Percentiles rank a stretch among this genome's conserved stretches.
phyloP scores from a whole-genome alignment of 2,113 vertebrate genomes.

The Epinephelus cyanopodus region DNA sequence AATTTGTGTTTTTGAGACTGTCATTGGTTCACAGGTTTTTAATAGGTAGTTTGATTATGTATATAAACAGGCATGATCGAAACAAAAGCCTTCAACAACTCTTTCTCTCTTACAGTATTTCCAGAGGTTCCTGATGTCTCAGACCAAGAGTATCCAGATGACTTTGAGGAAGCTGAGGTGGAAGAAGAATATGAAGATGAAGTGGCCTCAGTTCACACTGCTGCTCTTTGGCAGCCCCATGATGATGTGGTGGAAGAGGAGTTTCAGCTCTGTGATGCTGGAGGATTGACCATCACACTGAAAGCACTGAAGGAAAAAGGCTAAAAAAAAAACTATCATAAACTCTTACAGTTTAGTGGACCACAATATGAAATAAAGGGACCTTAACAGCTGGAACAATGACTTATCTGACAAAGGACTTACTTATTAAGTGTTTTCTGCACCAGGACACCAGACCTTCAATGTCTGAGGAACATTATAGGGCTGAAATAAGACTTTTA shows the following conservation, averaged over 20 bases:
- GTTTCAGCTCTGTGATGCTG: slow-evolving; percentile 71
- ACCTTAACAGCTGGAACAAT: background rate
- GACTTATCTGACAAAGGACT: background rate
- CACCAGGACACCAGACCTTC: background rate
- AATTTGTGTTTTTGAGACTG: too few relatives aligned
- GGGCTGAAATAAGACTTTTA: background rate
- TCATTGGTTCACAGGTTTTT: background rate
- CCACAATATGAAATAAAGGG: background rate
- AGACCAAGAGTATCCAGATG: slow-evolving; percentile 81
- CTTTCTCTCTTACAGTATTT: slow-evolving; percentile 3
- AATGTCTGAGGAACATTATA: background rate
- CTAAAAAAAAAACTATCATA: slow-evolving; percentile 59
- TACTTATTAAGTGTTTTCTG: slow-evolving; percentile 2
- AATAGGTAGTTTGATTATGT: background rate
- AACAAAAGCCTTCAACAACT: background rate
- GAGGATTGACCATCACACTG: slow-evolving; percentile 72
- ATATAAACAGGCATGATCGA: background rate
- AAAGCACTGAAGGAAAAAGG: slow-evolving; percentile 77
- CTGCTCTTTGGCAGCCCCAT: slow-evolving; percentile 43
- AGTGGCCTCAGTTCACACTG: slow-evolving; percentile 55
- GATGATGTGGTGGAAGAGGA: slow-evolving; percentile 74
- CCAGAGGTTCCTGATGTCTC: slow-evolving; percentile 50
- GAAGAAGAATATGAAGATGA: slow-evolving; percentile 67
- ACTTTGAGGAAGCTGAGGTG: slow-evolving; percentile 85
- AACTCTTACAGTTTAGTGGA: too few relatives aligned